Evolutionary conservation across 2,113 vertebrate species (phyloP).

Genomic region (Pteronura brasiliensis): DNA sequence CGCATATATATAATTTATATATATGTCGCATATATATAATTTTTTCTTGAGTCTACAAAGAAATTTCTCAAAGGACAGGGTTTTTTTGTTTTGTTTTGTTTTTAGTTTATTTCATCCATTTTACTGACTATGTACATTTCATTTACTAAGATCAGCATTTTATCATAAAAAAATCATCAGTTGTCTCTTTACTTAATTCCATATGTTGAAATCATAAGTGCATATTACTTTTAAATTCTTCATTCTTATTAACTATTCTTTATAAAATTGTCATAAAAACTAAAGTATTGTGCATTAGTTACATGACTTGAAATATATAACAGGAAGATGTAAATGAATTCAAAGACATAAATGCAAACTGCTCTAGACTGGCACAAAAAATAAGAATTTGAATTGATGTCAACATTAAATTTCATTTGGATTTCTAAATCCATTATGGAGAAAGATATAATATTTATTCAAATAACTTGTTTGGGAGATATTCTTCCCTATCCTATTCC

Average conservation of each 20-base stretch:
- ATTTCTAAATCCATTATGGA: neutral
- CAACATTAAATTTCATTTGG: neutral
- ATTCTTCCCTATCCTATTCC: neutral
- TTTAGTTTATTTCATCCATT: neutral
- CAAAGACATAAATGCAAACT: neutral
- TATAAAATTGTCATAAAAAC: neutral
- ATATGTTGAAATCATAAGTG: neutral
- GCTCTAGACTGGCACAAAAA: neutral
- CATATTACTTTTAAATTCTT: neutral
- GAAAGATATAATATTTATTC: neutral
- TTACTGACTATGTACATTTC: neutral
- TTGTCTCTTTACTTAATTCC: neutral
- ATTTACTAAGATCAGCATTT: neutral
- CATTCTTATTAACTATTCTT: neutral
- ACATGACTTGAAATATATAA: neutral
- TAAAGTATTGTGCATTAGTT: neutral
- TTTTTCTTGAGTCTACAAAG: neutral
- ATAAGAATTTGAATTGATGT: neutral
- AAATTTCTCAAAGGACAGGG: neutral
- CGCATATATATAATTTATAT: no score
- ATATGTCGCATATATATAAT: no score
- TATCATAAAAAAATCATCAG: neutral
- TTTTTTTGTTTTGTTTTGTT: neutral
- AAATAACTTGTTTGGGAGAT: neutral
- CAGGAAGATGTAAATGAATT: neutral